A percentile compares a stretch with the other conserved stretches of the same genome.
Evolutionary conservation across 2,113 vertebrate species (phyloP).

Genomic region (Atrichornis clamosus): DNA sequence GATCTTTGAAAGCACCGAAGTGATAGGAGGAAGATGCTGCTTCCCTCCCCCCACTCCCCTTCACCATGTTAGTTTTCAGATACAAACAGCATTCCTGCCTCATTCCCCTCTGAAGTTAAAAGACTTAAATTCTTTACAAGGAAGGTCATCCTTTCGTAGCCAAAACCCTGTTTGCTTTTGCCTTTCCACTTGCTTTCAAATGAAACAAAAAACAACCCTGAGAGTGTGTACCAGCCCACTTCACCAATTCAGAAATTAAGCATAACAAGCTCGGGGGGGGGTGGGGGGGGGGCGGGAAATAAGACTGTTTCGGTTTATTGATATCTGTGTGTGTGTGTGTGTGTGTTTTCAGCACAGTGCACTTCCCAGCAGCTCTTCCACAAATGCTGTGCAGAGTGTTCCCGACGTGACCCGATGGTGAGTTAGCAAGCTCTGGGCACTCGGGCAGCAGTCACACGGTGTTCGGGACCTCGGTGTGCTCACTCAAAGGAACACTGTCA

Average conservation of each 20-base stretch:
- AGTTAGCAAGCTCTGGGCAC: not conserved
- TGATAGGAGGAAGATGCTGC: not conserved
- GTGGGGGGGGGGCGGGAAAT: no score
- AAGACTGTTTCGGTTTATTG: not conserved
- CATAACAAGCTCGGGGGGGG: constrained; percentile 25
- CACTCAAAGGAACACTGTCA: constrained; percentile 60
- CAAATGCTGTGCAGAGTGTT: constrained; percentile 18
- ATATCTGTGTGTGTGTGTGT: not conserved
- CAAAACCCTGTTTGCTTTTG: constrained; percentile 77
- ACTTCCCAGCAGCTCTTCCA: constrained; percentile 58
- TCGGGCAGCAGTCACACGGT: constrained; percentile 20
- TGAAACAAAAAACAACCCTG: constrained; percentile 34
- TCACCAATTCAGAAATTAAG: constrained; percentile 62
- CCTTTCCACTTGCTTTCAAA: constrained; percentile 74
- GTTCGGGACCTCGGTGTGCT: constrained; percentile 52
- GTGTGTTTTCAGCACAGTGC: not conserved
- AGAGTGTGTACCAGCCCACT: constrained; percentile 53
- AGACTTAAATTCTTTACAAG: constrained; percentile 78
- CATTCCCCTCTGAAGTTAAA: constrained; percentile 69
- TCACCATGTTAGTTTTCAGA: constrained; percentile 63
- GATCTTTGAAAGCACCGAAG: constrained; percentile 8
- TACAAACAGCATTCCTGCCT: constrained; percentile 68
- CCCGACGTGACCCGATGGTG: constrained; percentile 14
- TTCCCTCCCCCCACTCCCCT: constrained; percentile 23
- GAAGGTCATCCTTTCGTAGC: constrained; percentile 78